Conservation (phyloP, 2,888 invertebrate species). For the Spilarctia lutea region DNA sequence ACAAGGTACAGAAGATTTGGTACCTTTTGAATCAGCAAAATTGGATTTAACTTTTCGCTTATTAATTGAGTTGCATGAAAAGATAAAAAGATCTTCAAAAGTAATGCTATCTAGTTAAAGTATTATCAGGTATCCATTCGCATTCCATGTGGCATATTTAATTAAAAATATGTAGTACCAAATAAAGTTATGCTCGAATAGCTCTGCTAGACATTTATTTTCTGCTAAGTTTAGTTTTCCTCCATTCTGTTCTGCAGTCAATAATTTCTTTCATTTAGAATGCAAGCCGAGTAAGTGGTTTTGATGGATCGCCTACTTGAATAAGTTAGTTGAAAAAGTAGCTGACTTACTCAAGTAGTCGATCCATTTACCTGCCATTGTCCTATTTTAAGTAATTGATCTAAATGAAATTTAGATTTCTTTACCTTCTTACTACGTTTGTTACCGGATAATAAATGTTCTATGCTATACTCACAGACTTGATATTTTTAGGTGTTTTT, state of each 20-base stretch:
- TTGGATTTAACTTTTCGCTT: background rate
- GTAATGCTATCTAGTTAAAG: background rate
- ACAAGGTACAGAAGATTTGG: background rate
- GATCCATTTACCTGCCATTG: background rate
- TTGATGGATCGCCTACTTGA: too few relatives aligned
- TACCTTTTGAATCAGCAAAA: background rate
- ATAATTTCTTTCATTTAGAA: background rate
- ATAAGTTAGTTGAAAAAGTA: background rate
- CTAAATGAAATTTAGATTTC: background rate
- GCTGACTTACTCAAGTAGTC: background rate
- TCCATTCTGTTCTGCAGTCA: background rate
- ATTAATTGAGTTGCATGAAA: background rate
- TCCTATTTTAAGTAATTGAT: background rate
- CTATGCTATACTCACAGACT: too few relatives aligned
- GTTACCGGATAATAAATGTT: background rate
- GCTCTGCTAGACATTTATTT: background rate
- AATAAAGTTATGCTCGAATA: background rate
- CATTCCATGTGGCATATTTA: too few relatives aligned
- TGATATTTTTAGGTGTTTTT: too few relatives aligned
- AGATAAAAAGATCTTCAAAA: background rate
- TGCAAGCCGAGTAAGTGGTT: background rate
- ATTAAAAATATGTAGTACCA: background rate
- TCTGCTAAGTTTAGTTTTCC: background rate
- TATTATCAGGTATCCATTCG: background rate
- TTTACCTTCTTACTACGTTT: background rate